Evolutionary conservation across 2,113 vertebrate species (phyloP), one percentile per base, ranked within the genome.

Genomic region (Xenopus borealis): DNA sequence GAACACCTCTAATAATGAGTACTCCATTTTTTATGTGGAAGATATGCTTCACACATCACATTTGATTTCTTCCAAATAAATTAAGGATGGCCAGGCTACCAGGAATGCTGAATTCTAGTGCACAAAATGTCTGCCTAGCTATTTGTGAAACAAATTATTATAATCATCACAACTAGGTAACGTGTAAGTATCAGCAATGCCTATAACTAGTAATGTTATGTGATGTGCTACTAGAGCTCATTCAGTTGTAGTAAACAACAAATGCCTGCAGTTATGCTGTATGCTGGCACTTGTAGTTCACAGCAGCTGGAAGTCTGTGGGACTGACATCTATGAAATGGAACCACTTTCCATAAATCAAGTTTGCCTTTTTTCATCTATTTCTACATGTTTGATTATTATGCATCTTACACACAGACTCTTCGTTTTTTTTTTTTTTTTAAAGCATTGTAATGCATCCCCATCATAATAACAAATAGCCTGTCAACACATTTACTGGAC

Each of bases 401-500:
- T 45, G 19, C 20, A 30, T 75, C 46, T 1, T 74, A 73, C 84
- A 83, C 85, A 78, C 79, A 72, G 78, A 30, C 75, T 85, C n/a
- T n/a, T n/a, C n/a, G 72, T 81, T 61, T 72, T 78, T 79, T 71
- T 80, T 82, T 63, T 83, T 40, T 79, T 79, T 82, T 33, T 72
- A 72, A 66, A 69, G 71, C 84, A 58, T 81, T 55, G 69, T 80
- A 84, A 83, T 82, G 73, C 73, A 75, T 81, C 79, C 27, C 69
- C 61, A 72, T 83, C 82, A 84, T 74, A 85, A 83, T 86, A 86
- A 87, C 78, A 88, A 89, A 87, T 85, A 83, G 66, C 81, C 82
- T 84, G 82, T 86, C 85, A 86, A 86, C 81, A 85, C 57, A 80
- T 85, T 88, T 88, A 85, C 82, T 88, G 72, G 84, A 86, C 86